Conservation (phyloP, 2,113 vertebrate genomes). For the Salminus brasiliensis region DNA sequence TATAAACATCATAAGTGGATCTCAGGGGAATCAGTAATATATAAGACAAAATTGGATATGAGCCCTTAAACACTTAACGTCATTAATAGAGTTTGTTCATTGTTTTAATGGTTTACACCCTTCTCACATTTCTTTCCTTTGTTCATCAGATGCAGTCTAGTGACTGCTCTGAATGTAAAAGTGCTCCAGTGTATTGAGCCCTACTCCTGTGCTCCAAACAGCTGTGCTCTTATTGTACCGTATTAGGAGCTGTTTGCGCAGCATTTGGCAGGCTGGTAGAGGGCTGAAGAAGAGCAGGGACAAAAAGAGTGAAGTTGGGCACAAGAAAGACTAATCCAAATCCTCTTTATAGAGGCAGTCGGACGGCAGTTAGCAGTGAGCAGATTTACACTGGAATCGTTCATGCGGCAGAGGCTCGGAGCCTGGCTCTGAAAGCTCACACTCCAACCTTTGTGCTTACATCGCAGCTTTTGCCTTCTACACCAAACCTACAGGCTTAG, state of each 20-base stretch:
- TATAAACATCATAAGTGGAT: too few species aligned
- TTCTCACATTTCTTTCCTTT: background rate
- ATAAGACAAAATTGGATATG: too few species aligned
- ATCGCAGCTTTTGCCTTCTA: background rate
- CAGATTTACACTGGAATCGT: background rate
- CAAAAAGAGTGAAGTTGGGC: slow-evolving; percentile 60
- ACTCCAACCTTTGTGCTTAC: background rate
- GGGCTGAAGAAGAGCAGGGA: slow-evolving; percentile 10
- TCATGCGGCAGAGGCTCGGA: background rate
- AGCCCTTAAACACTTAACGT: too few species aligned
- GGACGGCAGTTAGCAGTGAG: slow-evolving; percentile 36
- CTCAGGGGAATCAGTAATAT: too few species aligned
- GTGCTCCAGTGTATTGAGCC: background rate
- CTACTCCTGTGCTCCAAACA: background rate
- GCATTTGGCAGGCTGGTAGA: background rate
- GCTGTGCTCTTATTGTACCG: background rate
- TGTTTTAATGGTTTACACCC: background rate
- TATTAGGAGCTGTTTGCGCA: slow-evolving; percentile 17
- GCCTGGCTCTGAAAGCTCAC: background rate
- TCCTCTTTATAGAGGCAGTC: slow-evolving; percentile 67
- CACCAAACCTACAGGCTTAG: background rate
- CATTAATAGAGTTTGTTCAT: background rate
- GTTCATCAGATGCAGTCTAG: background rate
- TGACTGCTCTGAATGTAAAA: background rate
- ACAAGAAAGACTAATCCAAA: slow-evolving; percentile 70